Percentiles rank a stretch among this genome's conserved stretches.
Evolutionary conservation across 2,888 invertebrate genomes (phyloP).

Genomic region (Caenorhabditis parvicauda): DNA sequence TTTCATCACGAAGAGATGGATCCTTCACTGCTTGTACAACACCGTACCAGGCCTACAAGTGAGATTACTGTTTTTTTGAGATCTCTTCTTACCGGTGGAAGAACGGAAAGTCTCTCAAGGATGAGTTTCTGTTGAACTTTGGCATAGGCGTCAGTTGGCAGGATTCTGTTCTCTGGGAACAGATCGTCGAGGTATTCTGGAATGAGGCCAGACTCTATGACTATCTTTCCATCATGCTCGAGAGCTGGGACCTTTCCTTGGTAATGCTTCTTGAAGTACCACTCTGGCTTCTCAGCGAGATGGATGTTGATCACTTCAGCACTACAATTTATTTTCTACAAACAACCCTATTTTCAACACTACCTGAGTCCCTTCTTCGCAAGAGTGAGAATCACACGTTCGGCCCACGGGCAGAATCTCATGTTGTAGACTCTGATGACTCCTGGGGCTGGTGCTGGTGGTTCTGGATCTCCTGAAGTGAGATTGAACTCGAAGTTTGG

Average conservation of each 20-base stretch:
- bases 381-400: constrained; percentile 75
- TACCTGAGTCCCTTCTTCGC: constrained; percentile 67
- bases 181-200: constrained; percentile 80
- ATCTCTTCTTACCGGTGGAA: constrained; percentile 7
- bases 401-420: constrained; percentile 82
- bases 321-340: too few relatives aligned
- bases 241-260: constrained; percentile 75
- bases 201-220: constrained; percentile 79
- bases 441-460: constrained; percentile 63
- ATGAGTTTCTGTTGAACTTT: constrained; percentile 76
- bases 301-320: constrained; percentile 45
- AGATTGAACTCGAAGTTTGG: too few relatives aligned
- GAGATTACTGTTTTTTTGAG: not conserved
- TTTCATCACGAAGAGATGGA: constrained; percentile 22
- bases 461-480: constrained; percentile 21
- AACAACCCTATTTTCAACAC: constrained; percentile 40
- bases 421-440: constrained; percentile 77
- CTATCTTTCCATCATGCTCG: constrained; percentile 69
- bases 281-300: constrained; percentile 73
- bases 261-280: constrained; percentile 70
- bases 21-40: constrained; percentile 11
- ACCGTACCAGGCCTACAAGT: constrained; percentile 26
- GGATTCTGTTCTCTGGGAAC: constrained; percentile 71
- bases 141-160: constrained; percentile 72
- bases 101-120: constrained; percentile 70